These are phyloP conservation scores for Eubasilissa regina DNA, from an alignment of 1,140 invertebrate genomes.

Conservation along the genomic window DNA sequence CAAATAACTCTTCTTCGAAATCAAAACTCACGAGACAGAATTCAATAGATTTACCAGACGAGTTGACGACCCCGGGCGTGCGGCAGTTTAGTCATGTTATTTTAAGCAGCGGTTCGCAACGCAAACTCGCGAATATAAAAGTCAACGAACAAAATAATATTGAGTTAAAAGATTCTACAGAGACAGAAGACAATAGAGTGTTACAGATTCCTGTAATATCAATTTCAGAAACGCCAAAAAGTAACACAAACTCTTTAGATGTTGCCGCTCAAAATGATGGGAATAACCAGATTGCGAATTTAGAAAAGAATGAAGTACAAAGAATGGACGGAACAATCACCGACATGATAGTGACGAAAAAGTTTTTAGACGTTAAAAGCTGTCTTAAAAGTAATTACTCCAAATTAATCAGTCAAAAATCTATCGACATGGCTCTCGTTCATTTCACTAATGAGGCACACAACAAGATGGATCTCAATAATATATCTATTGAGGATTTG, in stretches of 20 bases:
- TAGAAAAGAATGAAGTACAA: not conserved
- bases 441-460: conserved; percentile 54
- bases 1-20: conserved; percentile 6
- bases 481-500: conserved; percentile 58
- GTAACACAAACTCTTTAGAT: conserved; percentile 5
- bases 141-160: not conserved
- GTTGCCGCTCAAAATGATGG: not conserved
- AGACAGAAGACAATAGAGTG: conserved; percentile 1
- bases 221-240: conserved; percentile 51
- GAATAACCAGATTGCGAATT: not conserved
- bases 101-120: not conserved
- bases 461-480: conserved; percentile 54
- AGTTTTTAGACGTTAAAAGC: conserved; percentile 42
- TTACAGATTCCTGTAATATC: conserved; percentile 53
- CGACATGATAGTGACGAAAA: not conserved
- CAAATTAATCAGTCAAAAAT: conserved; percentile 55
- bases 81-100: not conserved
- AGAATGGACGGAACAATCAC: not conserved
- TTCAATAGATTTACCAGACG: conserved; percentile 54
- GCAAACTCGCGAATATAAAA: not conserved
- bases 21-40: conserved; percentile 48
- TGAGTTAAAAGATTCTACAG: not conserved
- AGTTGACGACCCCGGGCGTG: not conserved
- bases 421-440: conserved; percentile 53
- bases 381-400: conserved; percentile 50